Evolutionary conservation across 1,140 invertebrate species (phyloP), one percentile per base, ranked within the genome.

Genomic region (Campoletis sonorensis): DNA sequence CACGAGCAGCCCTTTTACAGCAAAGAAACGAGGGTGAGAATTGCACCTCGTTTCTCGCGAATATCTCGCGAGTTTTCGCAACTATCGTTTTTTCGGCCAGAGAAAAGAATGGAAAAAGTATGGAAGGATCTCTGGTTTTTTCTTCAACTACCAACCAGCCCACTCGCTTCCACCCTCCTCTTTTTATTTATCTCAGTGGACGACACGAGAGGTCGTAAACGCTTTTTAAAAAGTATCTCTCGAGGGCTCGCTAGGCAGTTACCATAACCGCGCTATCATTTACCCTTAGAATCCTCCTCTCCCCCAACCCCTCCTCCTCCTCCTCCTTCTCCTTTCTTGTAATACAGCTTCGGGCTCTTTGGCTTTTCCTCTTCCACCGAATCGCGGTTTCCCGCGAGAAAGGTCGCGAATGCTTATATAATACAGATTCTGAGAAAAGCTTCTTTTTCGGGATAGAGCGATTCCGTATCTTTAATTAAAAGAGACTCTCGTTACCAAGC

Each of bases 391-490:
- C 26, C 67, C 75, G 75, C 75, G 21, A 27, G 79, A 86, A 76
- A 64, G 77, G 26, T 68, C 49, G 79, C 51, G 68, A 79, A 84
- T 37, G 83, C 81, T 80, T 40, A 83, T 85, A 82, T 83, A 83
- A 79, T 82, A 82, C 54, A 82, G 67, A 61, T 51, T 21, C 18
- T 30, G 80, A 70, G 76, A 79, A 71, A 79, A 79, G 51, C 64
- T 67, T 70, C 23, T 77, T 81, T 79, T 8, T 11, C 71, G 78
- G 87, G 89, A 90, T 88, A 90, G 87, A 91, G 86, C 83, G 85
- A 84, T 86, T 83, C 86, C 86, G 89, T 89, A 91, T 91, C 87
- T 91, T 91, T 91, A 91, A 91, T 91, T 91, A 91, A 90, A 91
- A 91, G 58, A 40, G 33, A 58, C n/a, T 54, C 1, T 33, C 67